Evolutionary conservation across 2,113 vertebrate species (phyloP).

Genomic region (Antechinus flavipes): DNA sequence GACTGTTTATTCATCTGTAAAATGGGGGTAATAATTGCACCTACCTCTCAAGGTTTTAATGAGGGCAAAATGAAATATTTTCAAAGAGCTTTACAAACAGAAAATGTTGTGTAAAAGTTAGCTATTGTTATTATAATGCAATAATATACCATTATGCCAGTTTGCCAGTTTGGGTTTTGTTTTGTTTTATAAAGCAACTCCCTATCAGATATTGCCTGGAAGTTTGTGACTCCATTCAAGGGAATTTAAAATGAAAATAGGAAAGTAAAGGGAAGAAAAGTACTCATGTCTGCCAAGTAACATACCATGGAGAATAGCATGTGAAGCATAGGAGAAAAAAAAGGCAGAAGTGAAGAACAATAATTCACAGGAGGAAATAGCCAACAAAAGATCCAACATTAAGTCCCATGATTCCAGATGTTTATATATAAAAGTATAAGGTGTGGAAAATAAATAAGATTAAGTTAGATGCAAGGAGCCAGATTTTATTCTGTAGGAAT

Average conservation of each 20-base stretch:
- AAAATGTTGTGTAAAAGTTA: background rate
- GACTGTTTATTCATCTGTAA: background rate
- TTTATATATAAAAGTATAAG: background rate
- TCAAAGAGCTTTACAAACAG: background rate
- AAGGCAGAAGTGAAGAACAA: background rate
- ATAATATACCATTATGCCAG: background rate
- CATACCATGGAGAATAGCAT: background rate
- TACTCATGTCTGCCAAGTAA: background rate
- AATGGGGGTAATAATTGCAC: background rate
- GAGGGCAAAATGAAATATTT: background rate
- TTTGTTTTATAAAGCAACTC: background rate
- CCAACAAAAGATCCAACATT: background rate
- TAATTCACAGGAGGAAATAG: background rate
- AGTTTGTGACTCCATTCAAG: background rate
- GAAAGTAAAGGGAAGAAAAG: background rate
- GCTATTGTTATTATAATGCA: background rate
- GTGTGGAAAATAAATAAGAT: background rate
- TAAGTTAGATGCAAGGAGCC: background rate
- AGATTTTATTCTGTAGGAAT: background rate
- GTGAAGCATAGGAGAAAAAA: background rate
- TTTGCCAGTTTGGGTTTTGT: background rate
- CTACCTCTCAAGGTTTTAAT: too few relatives aligned
- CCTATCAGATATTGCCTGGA: background rate
- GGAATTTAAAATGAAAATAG: background rate
- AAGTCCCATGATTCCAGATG: background rate